Evolutionary conservation across 2,113 vertebrate species (phyloP), one percentile per base, ranked within the genome.

Genomic region (Atrichornis clamosus): DNA sequence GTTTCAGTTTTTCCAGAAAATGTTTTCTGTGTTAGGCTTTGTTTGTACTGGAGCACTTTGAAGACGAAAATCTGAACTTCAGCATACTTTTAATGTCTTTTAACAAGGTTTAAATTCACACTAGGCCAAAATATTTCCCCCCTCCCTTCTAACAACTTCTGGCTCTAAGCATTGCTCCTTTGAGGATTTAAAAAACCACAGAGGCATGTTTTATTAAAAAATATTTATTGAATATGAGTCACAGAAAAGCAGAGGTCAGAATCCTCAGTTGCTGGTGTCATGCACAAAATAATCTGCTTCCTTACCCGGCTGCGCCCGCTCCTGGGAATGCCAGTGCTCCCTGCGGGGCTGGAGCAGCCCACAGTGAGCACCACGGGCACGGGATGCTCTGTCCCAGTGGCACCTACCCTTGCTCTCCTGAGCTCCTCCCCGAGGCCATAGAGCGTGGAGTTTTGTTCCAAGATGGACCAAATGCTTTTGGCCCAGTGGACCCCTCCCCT

Each of bases 21-120:
- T 95, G 59, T 96, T 97, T 93, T 95, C 84, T 92, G 55, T 91
- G 80, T 96, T 96, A 93, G 70, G 78, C 87, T 94, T 96, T 98
- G 92, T 97, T 98, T 97, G 93, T 88, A 75, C 55, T 93, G 81
- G 87, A 97, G 82, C 74, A 63, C 74, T 97, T 96, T 96, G 90
- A 97, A 97, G 93, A 89, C 24, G 56, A 89, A 96, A 96, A 89
- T 91, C 65, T 90, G 89, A 97, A 95, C 93, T 96, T 91, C 95
- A 83, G 68, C 94, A 83, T 89, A 93, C 93, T 96, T 96, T 13
- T 86, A 94, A 81, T 93, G 90, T 30, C 15, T 93, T 97, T 97
- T 96, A 96, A 96, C 92, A 96, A 95, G 83, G 95, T 97, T 95
- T 95, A 96, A 96, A 94, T 96, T 96, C 94, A 93, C 92, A 78